Base-by-base conservation (phyloP, 2,113 vertebrate species). In the Epinephelus lanceolatus region DNA sequence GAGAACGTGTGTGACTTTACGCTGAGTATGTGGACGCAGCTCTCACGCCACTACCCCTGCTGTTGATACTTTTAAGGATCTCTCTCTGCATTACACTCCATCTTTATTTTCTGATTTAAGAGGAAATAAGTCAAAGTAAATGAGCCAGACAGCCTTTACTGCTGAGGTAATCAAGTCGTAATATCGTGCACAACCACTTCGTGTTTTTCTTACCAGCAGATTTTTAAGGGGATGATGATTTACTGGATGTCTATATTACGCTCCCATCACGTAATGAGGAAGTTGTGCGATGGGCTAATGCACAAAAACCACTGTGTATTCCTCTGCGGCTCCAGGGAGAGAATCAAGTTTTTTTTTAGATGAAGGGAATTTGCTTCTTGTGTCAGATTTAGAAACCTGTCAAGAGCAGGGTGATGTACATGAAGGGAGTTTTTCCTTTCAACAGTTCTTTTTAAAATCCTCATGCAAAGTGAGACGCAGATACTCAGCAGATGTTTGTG, bases 311-410 rank as follows among this genome's bases (percentile, higher is more conserved):
- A 71, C 81, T 33, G 40, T 25, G n/a, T 15, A 12, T 59, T 81
- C 15, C 59, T 81, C 6, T 71, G n/a, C 1, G 4, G 25, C 68
- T 73, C n/a, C n/a, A 14, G 27, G n/a, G 68, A 71, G 19, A 23
- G 11, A 25, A 7, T 80, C n/a, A 23, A 6, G 3, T 76, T 59
- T 69, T 80, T 80, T 65, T 87, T 82, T 59, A 72, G 42, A 69
- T 53, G 4, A 69, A 67, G 49, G 37, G 27, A 76, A 1, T 78
- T 61, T 69, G 19, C 1, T 60, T 86, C 15, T 71, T 45, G 37
- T 30, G 27, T 2, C 30, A 67, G 8, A 67, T 77, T 47, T 69
- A 79, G 70, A 84, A 81, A 42, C 0, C 1, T 30, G 1, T 60
- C 4, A 78, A 57, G 33, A 62, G 25, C 8, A 33, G 56, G 17